Evolutionary conservation across 2,797 vertebrate species (phyloP), one percentile per base, ranked within the genome.

Genomic region (Poecilia gillii): DNA sequence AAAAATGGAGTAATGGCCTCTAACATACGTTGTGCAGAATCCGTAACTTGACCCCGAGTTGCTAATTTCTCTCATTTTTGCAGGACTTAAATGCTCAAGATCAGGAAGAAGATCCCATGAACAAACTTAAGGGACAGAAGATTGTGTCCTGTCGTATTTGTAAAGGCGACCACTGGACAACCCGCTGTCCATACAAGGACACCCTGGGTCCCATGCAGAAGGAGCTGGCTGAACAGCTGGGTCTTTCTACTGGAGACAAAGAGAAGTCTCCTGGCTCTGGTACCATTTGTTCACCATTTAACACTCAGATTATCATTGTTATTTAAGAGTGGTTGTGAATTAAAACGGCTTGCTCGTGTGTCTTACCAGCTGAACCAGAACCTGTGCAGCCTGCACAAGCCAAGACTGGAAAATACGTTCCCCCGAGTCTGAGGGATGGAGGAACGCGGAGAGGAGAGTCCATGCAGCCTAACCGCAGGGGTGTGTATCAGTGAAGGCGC

Each of bases 161-260:
- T 91, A 99, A 99, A 89, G 98, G 98, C 0, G 98, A 99, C 94
- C 98, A 99, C 84, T 99, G 98, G 98, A 99, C 98, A 81, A 99
- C 98, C 14, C 97, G 98, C 78, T 99, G 98, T 80, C 98, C 98
- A 0, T 99, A 99, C 94, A 99, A 99, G 92, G 98, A 99, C 93
- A 99, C 98, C 0, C 89, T 99, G 93, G 98, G 98, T 0, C 98
- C 98, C 4, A 99, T 99, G 98, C 98, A 99, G 96, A 99, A 99
- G 93, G 98, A 99, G 88, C 90, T 99, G 91, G 98, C 98, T 0
- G 98, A 99, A 80, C 98, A 99, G 94, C 92, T 99, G 73, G 98
- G 98, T 0, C 94, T 99, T 25, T 96, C 97, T 79, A 99, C 98
- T 0, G 97, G 96, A 1, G 98, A 99, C 87, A 98, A 98, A 89